These are phyloP conservation scores for Ruditapes philippinarum DNA, from an alignment of 1,140 invertebrate species.

Conservation along the genomic window DNA sequence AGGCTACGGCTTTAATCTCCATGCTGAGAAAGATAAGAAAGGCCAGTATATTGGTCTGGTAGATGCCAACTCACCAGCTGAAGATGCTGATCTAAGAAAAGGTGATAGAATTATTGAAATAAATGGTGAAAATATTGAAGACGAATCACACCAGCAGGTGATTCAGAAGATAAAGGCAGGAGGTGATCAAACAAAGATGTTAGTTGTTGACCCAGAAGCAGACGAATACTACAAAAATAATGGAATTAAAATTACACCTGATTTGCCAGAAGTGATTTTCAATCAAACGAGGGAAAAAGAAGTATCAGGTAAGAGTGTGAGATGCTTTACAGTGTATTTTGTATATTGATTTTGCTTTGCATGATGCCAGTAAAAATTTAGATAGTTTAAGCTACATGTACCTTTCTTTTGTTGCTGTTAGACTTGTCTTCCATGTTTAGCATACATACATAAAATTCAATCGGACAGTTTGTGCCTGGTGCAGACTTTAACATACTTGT, in stretches of 20 bases:
- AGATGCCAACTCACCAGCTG: slow-evolving; percentile 96
- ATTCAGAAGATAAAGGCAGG: slow-evolving; percentile 90
- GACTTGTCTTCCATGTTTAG: too few relatives aligned
- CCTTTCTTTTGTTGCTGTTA: too few relatives aligned
- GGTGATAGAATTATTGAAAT: slow-evolving; percentile 95
- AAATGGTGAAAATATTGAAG: slow-evolving; percentile 91
- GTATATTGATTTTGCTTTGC: too few relatives aligned
- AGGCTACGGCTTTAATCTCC: slow-evolving; percentile 99
- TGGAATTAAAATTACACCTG: slow-evolving; percentile 89
- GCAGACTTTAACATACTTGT: too few relatives aligned
- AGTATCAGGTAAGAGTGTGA: slow-evolving; percentile 32
- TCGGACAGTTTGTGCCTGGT: too few relatives aligned
- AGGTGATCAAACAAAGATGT: slow-evolving; percentile 93
- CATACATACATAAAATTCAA: too few relatives aligned
- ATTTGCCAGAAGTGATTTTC: slow-evolving; percentile 88
- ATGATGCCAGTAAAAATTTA: too few relatives aligned
- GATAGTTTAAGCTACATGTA: too few relatives aligned
- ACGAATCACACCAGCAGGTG: slow-evolving; percentile 96
- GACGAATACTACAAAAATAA: slow-evolving; percentile 92
- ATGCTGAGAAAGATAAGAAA: slow-evolving; percentile 97
- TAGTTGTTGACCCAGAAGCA: slow-evolving; percentile 95
- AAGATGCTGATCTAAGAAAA: slow-evolving; percentile 94
- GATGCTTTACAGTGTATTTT: too few relatives aligned
- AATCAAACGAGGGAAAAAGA: slow-evolving; percentile 25
- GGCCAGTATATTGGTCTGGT: slow-evolving; percentile 99